Evolutionary conservation across 2,888 invertebrate species (phyloP), one percentile per base, ranked within the genome.

Genomic region (Cataglyphis albicans): DNA sequence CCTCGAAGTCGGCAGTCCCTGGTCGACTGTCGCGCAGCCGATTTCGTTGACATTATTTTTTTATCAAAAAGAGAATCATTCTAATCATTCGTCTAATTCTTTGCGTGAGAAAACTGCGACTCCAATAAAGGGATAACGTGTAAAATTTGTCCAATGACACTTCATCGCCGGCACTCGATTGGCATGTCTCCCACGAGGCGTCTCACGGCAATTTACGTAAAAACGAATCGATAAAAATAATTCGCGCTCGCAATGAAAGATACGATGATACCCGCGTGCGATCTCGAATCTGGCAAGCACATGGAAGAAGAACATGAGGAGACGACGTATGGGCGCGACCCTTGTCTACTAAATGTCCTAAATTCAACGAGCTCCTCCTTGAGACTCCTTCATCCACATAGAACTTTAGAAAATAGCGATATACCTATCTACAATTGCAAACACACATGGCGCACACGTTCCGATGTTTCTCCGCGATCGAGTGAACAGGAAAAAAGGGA

Each of bases 191-290:
- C 90, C 86, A 89, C 89, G 78, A 87, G 89, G 89, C 67, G 59
- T 15, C 59, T 67, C 18, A 55, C 81, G 32, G 21, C 86, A 52
- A n/a, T 52, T 90, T 90, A 87, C 87, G 85, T 89, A 90, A 89
- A 87, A 83, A 63, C 32, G 82, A 87, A 90, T 90, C 83, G 91
- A 92, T 91, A 92, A 92, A 92, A 92, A 91, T 91, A 91, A 91
- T 90, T 89, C 86, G 87, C 87, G 84, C 68, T 80, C 55, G 55
- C 29, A 63, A 64, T 21, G 67, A 88, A 85, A 35, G 70, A 64
- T 75, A 67, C 41, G 35, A 63, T 65, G 85, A 85, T 64, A 55
- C 67, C 44, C 21, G 44, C 15, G 64, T 55, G 29, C 52, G 84
- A 82, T 89, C 83, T 84, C 74, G 87, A 91, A 91, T 92, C 91